Percentiles rank a stretch among this genome's conserved stretches.
These are phyloP conservation scores for Taeniopygia guttata DNA, from an alignment of 2,797 vertebrate genomes.

Conservation along the genomic window DNA sequence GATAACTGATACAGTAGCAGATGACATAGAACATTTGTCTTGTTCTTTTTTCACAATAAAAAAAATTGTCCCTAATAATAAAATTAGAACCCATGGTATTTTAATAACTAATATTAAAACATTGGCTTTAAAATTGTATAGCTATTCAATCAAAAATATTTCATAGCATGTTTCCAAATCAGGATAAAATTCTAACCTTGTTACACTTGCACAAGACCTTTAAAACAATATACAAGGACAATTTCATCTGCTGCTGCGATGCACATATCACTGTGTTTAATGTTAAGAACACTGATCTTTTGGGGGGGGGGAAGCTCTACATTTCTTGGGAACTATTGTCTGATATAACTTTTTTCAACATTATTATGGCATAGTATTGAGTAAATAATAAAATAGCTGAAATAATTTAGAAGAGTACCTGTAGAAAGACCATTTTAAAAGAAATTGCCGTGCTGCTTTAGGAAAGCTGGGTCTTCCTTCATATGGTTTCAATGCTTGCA, in stretches of 20 bases:
- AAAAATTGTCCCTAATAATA: background rate
- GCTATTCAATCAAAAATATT: background rate
- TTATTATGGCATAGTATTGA: background rate
- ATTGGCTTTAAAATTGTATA: background rate
- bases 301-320: background rate
- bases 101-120: background rate
- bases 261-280: background rate
- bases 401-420: slow-evolving; percentile 67
- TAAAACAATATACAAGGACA: background rate
- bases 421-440: slow-evolving; percentile 84
- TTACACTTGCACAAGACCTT: background rate
- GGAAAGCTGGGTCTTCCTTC: slow-evolving; percentile 84
- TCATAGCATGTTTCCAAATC: slow-evolving; percentile 3
- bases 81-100: background rate
- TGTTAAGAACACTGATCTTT: background rate
- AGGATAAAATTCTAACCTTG: background rate
- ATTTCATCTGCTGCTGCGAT: background rate
- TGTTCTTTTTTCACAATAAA: background rate
- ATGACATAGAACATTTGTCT: background rate
- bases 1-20: background rate
- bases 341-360: background rate
- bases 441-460: slow-evolving; percentile 82
- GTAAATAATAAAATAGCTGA: background rate
- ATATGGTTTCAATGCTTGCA: slow-evolving; percentile 81
- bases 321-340: background rate